A percentile compares a stretch with the other conserved stretches of the same genome.
phyloP scores from a whole-genome alignment of 2,113 vertebrate genomes.

The Toxotes chatareus region DNA sequence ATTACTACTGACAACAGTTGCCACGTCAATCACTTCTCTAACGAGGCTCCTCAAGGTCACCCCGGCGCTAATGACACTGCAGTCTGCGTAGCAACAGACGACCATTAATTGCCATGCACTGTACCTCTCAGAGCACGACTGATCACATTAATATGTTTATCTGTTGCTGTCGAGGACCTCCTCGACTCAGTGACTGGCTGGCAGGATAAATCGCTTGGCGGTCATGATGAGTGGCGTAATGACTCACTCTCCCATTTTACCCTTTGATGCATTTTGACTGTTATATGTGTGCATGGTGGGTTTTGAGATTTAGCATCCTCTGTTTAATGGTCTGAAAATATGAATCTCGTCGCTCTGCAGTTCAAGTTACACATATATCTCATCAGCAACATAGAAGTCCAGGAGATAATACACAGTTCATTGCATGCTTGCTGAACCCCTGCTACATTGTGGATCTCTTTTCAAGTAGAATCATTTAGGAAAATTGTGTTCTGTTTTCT shows the following conservation, averaged over 20 bases:
- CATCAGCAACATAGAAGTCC: conserved; percentile 27
- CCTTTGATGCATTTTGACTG: conserved; percentile 63
- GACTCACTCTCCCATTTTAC: conserved; percentile 54
- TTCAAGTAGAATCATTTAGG: conserved; percentile 8
- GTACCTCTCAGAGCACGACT: conserved; percentile 55
- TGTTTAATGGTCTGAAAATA: conserved; percentile 62
- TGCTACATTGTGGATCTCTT: conserved; percentile 11
- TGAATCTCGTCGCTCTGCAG: conserved; percentile 45
- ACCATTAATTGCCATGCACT: conserved; percentile 70
- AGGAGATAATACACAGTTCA: conserved; percentile 57
- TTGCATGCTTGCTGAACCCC: conserved; percentile 41
- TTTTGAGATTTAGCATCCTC: conserved; percentile 45
- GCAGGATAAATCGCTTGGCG: conserved; percentile 46
- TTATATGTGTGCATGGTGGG: conserved; percentile 17
- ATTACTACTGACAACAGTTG: conserved; percentile 39
- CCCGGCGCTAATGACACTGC: conserved; percentile 30
- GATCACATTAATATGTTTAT: conserved; percentile 80
- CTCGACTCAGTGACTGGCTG: conserved; percentile 49
- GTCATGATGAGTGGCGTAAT: conserved; percentile 49
- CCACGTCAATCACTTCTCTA: conserved; percentile 69
- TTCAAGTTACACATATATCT: conserved; percentile 38
- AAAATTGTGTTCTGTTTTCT: conserved; percentile 21
- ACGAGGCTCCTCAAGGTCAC: conserved; percentile 78
- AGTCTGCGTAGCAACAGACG: conserved; percentile 58
- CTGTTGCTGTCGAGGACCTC: conserved; percentile 64